Evolutionary conservation across 1,140 invertebrate genomes (phyloP), one percentile per base, ranked within the genome.

Genomic region (Platorchestia sp.): DNA sequence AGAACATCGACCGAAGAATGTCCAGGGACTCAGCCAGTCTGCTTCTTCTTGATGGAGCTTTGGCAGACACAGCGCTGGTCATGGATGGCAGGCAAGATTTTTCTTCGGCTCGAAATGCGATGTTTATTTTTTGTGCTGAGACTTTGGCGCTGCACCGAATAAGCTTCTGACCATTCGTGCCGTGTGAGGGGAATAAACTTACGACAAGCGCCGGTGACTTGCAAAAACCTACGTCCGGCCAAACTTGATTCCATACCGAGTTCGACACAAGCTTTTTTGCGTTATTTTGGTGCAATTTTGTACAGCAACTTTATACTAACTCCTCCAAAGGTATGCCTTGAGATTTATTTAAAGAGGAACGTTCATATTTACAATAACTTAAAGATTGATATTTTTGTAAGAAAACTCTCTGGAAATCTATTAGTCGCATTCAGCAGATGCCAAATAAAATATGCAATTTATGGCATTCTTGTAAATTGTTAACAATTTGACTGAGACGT

Each of bases 21-120:
- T 75, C 59, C 87, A 1, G 87, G 0, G 87, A 89, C 87, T 89
- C 14, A 10, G 14, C 27, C 36, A 89, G 87, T 42, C 87, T 89
- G 87, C 87, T 89, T 89, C 87, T 89, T 43, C 87, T 89, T 89
- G 87, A 89, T 89, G 87, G 43, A 89, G 87, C 41, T 42, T 36
- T 22, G n/a, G 87, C 87, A 75, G 59, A 75, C 59, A 75, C 59
- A 75, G 59, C 36, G 14, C 59, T 75, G 27, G 59, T 75, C 59
- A 75, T 75, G 59, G 59, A 75, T 75, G 59, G 59, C 27, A 36
- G 59, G 59, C 59, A 75, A 75, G 59, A 75, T 75, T 75, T 75
- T 75, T 75, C 59, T 75, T 75, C 27, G 59, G 59, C 59, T 75
- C 59, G 59, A 75, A 75, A 75, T 75, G 59, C 59, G 59, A 75